phyloP scores from a whole-genome alignment of 2,113 vertebrate genomes.

The Athene noctua region DNA sequence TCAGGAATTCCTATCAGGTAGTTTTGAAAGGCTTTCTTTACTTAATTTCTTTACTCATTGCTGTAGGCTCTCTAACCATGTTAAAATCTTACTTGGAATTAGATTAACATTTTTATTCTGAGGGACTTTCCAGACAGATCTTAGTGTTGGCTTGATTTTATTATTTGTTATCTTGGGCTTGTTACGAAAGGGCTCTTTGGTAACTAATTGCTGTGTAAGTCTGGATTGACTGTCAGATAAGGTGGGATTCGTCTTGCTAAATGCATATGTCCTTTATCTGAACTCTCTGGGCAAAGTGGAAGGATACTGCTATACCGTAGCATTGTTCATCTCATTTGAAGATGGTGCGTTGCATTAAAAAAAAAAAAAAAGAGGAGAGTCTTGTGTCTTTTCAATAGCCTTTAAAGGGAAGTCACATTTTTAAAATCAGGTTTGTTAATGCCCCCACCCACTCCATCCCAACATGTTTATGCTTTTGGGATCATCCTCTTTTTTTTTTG shows the following conservation, averaged over 20 bases:
- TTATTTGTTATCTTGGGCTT: not conserved
- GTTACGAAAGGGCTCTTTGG: not conserved
- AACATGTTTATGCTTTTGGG: not conserved
- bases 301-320: not conserved
- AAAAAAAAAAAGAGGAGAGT: not conserved
- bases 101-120: not conserved
- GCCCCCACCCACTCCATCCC: no score
- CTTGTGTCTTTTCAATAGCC: not conserved
- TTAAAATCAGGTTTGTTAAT: not conserved
- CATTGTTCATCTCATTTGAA: not conserved
- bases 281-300: not conserved
- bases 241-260: not conserved
- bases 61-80: not conserved
- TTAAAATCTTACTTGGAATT: not conserved
- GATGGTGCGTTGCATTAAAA: not conserved
- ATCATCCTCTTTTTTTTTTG: not conserved
- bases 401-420: not conserved
- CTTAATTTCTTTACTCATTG: not conserved
- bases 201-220: not conserved
- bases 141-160: not conserved
- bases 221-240: not conserved
- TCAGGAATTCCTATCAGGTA: slow-evolving; percentile 92
- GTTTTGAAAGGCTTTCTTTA: not conserved
- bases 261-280: not conserved
- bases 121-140: not conserved